Evolutionary conservation across 2,888 invertebrate genomes (phyloP).

Genomic region (Colletes collaris): DNA sequence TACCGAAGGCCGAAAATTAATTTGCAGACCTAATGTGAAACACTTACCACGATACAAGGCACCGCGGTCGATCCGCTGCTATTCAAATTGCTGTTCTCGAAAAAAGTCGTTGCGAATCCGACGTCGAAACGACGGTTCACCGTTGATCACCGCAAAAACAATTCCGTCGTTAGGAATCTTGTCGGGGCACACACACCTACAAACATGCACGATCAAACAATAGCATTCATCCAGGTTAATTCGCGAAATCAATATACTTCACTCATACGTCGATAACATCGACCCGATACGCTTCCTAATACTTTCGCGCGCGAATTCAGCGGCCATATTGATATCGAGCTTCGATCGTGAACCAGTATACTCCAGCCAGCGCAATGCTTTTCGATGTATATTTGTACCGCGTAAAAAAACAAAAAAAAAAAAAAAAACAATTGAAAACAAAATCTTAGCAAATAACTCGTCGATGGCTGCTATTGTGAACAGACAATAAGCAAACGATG

Average conservation of each 20-base stretch:
- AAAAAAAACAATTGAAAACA: constrained; percentile 3
- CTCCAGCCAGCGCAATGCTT: constrained; percentile 7
- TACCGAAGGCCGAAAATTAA: too few species aligned
- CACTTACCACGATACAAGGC: not conserved
- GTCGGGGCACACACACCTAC: not conserved
- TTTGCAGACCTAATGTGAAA: too few species aligned
- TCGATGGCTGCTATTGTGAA: constrained; percentile 82
- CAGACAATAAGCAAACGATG: constrained; percentile 80
- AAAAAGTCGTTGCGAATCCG: not conserved
- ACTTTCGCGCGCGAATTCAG: not conserved
- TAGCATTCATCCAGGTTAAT: not conserved
- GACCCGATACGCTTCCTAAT: too few species aligned
- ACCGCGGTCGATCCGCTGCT: constrained; percentile 31
- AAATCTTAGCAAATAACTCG: constrained; percentile 58
- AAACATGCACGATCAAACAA: constrained; percentile 3
- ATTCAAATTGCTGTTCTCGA: constrained; percentile 75
- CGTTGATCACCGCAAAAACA: not conserved
- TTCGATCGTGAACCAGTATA: not conserved
- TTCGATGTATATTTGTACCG: constrained; percentile 6
- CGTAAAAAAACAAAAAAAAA: not conserved
- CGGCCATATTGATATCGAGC: not conserved
- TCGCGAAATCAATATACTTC: not conserved
- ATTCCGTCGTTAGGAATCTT: not conserved
- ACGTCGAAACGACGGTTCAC: not conserved
- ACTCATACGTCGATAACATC: too few species aligned